These are phyloP conservation scores for Drosophila nigritarsus DNA, from an alignment of 2,888 invertebrate species.

Conservation along the genomic window DNA sequence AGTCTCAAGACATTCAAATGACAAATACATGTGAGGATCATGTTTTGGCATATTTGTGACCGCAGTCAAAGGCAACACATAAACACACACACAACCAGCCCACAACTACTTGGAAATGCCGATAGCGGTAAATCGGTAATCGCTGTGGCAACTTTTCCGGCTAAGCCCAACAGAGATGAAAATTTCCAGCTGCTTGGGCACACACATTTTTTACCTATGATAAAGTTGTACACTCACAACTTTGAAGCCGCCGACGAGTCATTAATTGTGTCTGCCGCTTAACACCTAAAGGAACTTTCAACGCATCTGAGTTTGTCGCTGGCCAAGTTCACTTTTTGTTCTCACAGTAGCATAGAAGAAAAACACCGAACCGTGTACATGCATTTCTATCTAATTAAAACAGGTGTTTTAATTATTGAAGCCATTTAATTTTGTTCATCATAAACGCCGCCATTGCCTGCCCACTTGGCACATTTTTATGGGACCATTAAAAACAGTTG, in stretches of 20 bases:
- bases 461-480: conserved; percentile 76
- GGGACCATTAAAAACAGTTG: conserved; percentile 69
- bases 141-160: conserved; percentile 46
- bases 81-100: conserved; percentile 10
- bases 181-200: conserved; percentile 56
- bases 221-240: conserved; percentile 63
- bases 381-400: conserved; percentile 79
- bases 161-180: conserved; percentile 19
- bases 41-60: conserved; percentile 78
- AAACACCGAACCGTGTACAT: conserved; percentile 32
- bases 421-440: conserved; percentile 67
- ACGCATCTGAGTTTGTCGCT: conserved; percentile 41
- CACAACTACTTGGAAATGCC: conserved; percentile 34
- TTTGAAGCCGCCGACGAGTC: conserved; percentile 66
- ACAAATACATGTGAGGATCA: conserved; percentile 61
- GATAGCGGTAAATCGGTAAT: conserved; percentile 42
- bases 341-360: conserved; percentile 45
- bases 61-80: conserved; percentile 50
- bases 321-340: conserved; percentile 34
- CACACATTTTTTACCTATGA: conserved; percentile 24
- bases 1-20: conserved; percentile 45
- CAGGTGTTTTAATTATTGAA: conserved; percentile 80
- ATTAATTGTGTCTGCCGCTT: conserved; percentile 67
- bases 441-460: conserved; percentile 54
- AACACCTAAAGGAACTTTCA: conserved; percentile 69